phyloP scores from a whole-genome alignment of 2,888 invertebrate genomes.

The Macroteleia sp. region DNA sequence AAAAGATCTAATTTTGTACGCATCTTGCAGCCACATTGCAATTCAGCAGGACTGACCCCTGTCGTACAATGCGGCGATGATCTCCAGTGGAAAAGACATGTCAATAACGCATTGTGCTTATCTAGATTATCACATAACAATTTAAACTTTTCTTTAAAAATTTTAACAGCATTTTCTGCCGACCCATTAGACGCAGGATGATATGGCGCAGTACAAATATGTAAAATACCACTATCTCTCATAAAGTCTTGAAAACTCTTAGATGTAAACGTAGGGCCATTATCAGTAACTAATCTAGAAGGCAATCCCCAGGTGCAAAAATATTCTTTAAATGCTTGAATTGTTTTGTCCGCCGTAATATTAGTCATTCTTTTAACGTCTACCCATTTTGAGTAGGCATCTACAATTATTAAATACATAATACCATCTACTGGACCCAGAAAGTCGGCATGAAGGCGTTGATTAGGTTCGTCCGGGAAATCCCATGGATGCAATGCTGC shows the following conservation, averaged over 20 bases:
- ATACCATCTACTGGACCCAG: slow-evolving; percentile 47
- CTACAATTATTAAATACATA: slow-evolving; percentile 66
- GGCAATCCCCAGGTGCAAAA: not conserved
- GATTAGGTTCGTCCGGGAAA: slow-evolving; percentile 53
- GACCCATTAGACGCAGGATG: slow-evolving; percentile 43
- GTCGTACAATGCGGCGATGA: slow-evolving; percentile 60
- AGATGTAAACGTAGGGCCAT: not conserved
- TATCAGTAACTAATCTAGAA: not conserved
- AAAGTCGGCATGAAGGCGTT: slow-evolving; percentile 60
- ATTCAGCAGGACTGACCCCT: not conserved
- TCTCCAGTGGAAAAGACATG: slow-evolving; percentile 61
- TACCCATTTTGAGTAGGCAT: slow-evolving; percentile 65
- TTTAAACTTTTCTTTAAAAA: slow-evolving; percentile 63
- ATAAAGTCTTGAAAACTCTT: too few species aligned
- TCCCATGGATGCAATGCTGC: slow-evolving; percentile 52
- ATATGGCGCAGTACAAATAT: slow-evolving; percentile 5
- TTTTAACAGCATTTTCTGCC: slow-evolving; percentile 57
- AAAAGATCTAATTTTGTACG: slow-evolving; percentile 47
- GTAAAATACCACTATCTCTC: too few species aligned
- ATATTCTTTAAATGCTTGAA: too few species aligned
- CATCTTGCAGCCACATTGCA: slow-evolving; percentile 4
- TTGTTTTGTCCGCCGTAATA: slow-evolving; percentile 11
- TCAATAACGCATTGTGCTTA: slow-evolving; percentile 41
- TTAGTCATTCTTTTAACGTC: slow-evolving; percentile 33
- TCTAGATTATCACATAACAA: slow-evolving; percentile 6